Percentiles rank a stretch among this genome's conserved stretches.
These are phyloP conservation scores for Acanthoscelides obtectus DNA, from an alignment of 2,888 invertebrate species.

Conservation along the genomic window DNA sequence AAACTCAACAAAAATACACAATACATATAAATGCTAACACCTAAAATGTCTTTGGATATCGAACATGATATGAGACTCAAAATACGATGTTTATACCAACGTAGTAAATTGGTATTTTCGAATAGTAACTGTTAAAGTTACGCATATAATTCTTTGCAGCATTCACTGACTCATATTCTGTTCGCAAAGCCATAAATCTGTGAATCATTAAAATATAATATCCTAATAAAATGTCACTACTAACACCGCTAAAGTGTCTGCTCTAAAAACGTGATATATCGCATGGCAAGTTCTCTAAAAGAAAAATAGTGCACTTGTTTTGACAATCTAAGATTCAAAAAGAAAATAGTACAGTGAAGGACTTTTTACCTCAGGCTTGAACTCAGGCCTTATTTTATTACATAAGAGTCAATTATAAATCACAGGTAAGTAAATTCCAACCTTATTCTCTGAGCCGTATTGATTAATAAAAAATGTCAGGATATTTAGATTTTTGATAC, in stretches of 20 bases:
- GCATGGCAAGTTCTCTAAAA: neutral
- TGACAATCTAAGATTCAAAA: neutral
- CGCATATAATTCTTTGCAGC: too few relatives aligned
- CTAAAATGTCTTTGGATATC: neutral
- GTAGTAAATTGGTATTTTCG: neutral
- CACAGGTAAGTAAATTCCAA: too few relatives aligned
- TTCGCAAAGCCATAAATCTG: neutral
- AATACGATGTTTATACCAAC: neutral
- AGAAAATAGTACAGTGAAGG: too few relatives aligned
- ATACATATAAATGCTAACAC: neutral
- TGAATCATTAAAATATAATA: neutral
- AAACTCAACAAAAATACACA: neutral
- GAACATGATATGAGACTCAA: neutral
- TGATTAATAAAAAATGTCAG: too few relatives aligned
- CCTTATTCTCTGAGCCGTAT: too few relatives aligned
- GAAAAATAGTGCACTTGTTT: neutral
- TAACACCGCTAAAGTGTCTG: neutral
- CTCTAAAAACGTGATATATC: neutral
- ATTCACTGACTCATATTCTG: neutral
- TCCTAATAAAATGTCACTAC: neutral
- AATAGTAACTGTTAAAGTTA: too few relatives aligned
- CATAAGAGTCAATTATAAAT: too few relatives aligned
- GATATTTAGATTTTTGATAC: too few relatives aligned
- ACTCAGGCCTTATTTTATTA: too few relatives aligned
- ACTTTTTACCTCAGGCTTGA: too few relatives aligned